A percentile compares a stretch with the other conserved stretches of the same genome.
These are phyloP conservation scores for Apomyelois bistriatella DNA, from an alignment of 2,888 invertebrate genomes.

Conservation along the genomic window DNA sequence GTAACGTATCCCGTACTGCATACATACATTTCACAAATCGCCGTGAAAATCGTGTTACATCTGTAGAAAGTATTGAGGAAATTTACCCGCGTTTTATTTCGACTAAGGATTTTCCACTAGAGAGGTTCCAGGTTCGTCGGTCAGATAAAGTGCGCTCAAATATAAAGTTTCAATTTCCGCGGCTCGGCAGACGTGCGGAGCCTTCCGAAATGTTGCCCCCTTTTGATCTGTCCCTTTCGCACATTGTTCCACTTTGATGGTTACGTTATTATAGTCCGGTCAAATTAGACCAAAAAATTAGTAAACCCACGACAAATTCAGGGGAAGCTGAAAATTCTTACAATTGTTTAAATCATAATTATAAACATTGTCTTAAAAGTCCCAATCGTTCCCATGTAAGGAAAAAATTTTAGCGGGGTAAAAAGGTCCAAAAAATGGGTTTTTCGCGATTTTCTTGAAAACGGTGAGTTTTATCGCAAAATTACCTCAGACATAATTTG, in stretches of 20 bases:
- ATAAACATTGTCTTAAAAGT: no score
- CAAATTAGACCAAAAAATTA: no score
- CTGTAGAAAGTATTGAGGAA: conserved; percentile 48
- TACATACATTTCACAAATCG: conserved; percentile 12
- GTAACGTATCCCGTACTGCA: no score
- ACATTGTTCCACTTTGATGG: conserved; percentile 26
- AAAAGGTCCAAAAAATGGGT: no score
- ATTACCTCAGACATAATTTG: no score
- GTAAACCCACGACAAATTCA: no score
- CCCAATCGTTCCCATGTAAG: no score
- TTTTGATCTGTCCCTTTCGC: conserved; percentile 42
- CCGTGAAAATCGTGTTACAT: conserved; percentile 18
- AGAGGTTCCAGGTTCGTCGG: conserved; percentile 55
- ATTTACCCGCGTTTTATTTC: conserved; percentile 58
- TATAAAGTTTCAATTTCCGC: conserved; percentile 76
- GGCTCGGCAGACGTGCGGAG: conserved; percentile 54
- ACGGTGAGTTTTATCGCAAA: no score
- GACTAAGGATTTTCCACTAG: conserved; percentile 56
- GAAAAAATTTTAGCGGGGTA: no score
- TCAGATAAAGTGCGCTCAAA: conserved; percentile 72
- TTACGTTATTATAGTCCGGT: conserved; percentile 11
- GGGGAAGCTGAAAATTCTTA: no score
- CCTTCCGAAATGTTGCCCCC: conserved; percentile 48
- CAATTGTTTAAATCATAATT: no score
- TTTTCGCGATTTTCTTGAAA: no score